phyloP scores from a whole-genome alignment of 2,797 vertebrate species.

The Calcarius lapponicus region DNA sequence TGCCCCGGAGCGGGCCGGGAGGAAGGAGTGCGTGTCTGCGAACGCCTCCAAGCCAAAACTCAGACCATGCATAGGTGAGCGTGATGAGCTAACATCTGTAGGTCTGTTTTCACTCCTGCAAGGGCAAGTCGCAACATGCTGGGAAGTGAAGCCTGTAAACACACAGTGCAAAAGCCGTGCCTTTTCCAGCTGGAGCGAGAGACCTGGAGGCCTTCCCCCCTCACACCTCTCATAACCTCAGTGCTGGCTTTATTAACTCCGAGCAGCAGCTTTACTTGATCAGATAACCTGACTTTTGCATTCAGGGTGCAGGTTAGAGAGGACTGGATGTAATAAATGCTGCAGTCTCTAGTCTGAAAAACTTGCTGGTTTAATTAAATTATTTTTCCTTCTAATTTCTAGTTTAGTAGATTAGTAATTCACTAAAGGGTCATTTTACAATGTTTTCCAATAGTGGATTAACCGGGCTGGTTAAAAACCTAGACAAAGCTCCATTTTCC shows the following conservation, averaged over 20 bases:
- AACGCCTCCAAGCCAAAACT: accelerated
- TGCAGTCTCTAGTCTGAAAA: not conserved
- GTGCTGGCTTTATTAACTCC: not conserved
- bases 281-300: not conserved
- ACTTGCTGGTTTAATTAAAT: not conserved
- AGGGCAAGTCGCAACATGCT: not conserved
- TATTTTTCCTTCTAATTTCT: not conserved
- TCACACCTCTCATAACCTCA: not conserved
- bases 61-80: accelerated
- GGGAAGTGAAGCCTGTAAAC: not conserved
- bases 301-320: not conserved
- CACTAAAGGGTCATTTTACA: not conserved
- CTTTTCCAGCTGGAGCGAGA: not conserved
- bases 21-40: accelerated
- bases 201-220: not conserved
- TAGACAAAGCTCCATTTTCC: not conserved
- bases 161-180: not conserved
- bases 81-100: not conserved
- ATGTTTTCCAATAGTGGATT: not conserved
- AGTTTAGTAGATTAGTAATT: not conserved
- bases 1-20: accelerated
- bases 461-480: not conserved
- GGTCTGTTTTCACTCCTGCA: not conserved
- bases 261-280: not conserved
- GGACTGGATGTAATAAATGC: not conserved